These are phyloP conservation scores for Lucinisca nassula DNA, from an alignment of 2,888 invertebrate genomes.

Conservation along the genomic window DNA sequence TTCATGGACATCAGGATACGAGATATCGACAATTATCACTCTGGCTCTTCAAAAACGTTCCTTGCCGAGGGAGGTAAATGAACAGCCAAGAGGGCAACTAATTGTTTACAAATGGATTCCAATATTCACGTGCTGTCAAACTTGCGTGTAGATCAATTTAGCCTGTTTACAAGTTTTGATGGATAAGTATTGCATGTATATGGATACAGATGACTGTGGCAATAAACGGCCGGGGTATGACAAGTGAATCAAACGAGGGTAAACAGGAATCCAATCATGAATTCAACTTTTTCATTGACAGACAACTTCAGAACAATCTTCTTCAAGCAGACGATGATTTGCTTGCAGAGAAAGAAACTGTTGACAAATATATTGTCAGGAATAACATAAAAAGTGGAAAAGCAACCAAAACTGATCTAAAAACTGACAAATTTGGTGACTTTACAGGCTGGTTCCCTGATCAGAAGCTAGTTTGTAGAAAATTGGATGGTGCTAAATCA, in stretches of 20 bases:
- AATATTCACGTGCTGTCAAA: conserved; percentile 10
- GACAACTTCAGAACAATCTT: conserved; percentile 78
- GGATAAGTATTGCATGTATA: background rate
- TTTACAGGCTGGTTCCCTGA: conserved; percentile 78
- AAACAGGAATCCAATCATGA: conserved; percentile 67
- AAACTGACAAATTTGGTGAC: conserved; percentile 41
- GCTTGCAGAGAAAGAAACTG: conserved; percentile 47
- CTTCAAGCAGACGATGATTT: conserved; percentile 77
- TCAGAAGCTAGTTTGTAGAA: conserved; percentile 74
- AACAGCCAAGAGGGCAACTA: conserved; percentile 71
- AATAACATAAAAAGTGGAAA: conserved; percentile 53
- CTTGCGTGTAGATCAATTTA: background rate
- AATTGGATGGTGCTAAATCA: conserved; percentile 62
- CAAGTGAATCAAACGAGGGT: conserved; percentile 45
- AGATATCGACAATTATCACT: too few relatives aligned
- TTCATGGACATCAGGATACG: too few relatives aligned
- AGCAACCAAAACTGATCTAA: conserved; percentile 41
- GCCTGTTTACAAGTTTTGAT: background rate
- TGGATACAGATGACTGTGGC: conserved; percentile 6
- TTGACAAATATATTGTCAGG: conserved; percentile 49
- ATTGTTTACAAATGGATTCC: conserved; percentile 71
- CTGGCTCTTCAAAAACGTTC: too few relatives aligned
- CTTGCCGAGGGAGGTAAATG: conserved; percentile 19
- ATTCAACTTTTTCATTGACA: conserved; percentile 71
- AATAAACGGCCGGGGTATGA: conserved; percentile 34